phyloP scores from a whole-genome alignment of 2,888 invertebrate species.

The Scaptomyza cyrtandrae region DNA sequence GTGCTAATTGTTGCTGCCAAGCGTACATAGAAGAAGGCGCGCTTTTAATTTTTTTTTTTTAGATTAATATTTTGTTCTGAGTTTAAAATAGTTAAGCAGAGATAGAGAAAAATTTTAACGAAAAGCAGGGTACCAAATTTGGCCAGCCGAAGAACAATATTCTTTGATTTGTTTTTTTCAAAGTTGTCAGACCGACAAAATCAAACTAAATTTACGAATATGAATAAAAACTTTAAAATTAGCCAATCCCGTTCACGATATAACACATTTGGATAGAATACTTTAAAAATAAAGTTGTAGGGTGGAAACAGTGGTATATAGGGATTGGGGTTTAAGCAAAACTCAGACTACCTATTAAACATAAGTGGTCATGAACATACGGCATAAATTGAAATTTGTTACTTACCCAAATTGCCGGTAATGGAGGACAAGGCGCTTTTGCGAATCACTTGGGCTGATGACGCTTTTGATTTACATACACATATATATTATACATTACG shows the following conservation, averaged over 20 bases:
- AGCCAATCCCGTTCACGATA: constrained; percentile 34
- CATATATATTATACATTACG: constrained; percentile 75
- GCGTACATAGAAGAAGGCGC: constrained; percentile 43
- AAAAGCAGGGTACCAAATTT: constrained; percentile 7
- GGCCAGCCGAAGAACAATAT: constrained; percentile 5
- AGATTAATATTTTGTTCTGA: constrained; percentile 9
- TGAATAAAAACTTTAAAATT: constrained; percentile 2
- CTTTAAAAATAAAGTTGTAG: constrained; percentile 4
- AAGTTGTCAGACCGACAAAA: constrained; percentile 10
- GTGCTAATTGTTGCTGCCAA: constrained; percentile 79
- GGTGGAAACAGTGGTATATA: neutral
- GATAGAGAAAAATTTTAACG: constrained; percentile 8
- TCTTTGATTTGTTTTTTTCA: constrained; percentile 1
- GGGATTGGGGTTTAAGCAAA: constrained; percentile 34
- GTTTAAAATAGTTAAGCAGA: constrained; percentile 27
- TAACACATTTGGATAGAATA: constrained; percentile 16
- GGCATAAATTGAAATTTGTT: constrained; percentile 56
- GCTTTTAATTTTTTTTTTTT: constrained; percentile 17
- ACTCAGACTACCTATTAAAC: constrained; percentile 60
- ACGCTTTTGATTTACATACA: constrained; percentile 84
- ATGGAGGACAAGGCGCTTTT: constrained; percentile 96
- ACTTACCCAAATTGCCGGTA: constrained; percentile 96
- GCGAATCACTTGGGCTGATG: constrained; percentile 87
- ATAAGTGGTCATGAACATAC: constrained; percentile 63
- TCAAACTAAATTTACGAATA: constrained; percentile 17